Evolutionary conservation across 2,797 vertebrate species (phyloP).

Genomic region (Echiichthys vipera): DNA sequence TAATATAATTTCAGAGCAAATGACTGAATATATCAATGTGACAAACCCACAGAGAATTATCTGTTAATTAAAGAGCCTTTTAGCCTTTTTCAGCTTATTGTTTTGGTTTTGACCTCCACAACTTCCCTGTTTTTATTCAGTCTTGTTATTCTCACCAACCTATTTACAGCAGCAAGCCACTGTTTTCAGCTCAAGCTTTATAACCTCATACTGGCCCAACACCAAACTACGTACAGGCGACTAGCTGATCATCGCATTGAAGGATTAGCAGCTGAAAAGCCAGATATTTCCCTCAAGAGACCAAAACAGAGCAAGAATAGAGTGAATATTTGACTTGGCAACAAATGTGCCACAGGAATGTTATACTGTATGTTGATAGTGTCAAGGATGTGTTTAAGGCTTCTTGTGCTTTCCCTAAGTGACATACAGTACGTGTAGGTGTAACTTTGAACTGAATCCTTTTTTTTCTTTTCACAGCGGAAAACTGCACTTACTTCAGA

Average conservation of each 20-base stretch:
- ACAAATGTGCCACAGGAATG: neutral
- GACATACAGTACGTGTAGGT: neutral
- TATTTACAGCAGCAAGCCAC: neutral
- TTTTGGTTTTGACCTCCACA: neutral
- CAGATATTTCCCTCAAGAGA: neutral
- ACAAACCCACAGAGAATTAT: neutral
- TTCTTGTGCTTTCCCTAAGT: neutral
- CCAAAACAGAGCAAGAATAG: neutral
- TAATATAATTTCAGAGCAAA: neutral
- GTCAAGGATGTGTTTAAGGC: neutral
- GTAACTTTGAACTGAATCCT: slow-evolving; percentile 25
- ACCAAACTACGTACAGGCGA: neutral
- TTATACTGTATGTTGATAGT: no score
- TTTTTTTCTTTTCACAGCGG: slow-evolving; percentile 80
- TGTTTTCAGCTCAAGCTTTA: neutral
- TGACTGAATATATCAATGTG: neutral
- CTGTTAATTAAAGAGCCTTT: neutral
- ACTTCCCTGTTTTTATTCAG: neutral
- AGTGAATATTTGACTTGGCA: neutral
- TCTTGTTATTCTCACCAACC: neutral
- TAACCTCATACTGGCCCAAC: neutral
- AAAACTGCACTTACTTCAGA: slow-evolving; percentile 96
- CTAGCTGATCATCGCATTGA: neutral
- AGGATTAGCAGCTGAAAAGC: neutral
- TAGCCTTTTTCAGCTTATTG: neutral